These are phyloP conservation scores for Drosophila simulans DNA, from an alignment of 1,140 invertebrate genomes.

Conservation along the genomic window DNA sequence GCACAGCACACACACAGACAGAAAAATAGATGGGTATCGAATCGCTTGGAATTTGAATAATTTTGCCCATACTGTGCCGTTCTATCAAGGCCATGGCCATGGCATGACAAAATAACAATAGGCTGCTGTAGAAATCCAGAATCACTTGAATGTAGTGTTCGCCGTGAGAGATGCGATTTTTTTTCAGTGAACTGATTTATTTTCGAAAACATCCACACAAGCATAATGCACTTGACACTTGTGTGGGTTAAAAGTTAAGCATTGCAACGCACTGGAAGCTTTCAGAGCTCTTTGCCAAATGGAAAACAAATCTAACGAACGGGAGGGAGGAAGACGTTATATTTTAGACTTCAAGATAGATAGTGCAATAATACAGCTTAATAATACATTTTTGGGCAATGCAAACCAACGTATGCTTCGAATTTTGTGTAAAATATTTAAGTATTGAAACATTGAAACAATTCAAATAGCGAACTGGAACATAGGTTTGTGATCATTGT, in stretches of 20 bases:
- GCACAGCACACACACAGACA: background rate
- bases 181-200: background rate
- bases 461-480: too few relatives aligned
- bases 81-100: too few relatives aligned
- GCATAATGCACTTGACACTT: constrained; percentile 28
- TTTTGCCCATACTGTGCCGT: background rate
- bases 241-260: constrained; percentile 29
- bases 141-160: too few relatives aligned
- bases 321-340: constrained; percentile 13
- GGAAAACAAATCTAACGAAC: constrained; percentile 35
- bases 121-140: too few relatives aligned
- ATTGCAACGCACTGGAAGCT: constrained; percentile 5
- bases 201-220: background rate
- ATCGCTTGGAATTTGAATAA: background rate
- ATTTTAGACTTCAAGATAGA: constrained; percentile 6
- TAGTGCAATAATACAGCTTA: too few relatives aligned
- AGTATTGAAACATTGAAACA: too few relatives aligned
- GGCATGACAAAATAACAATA: background rate
- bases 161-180: background rate
- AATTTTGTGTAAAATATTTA: too few relatives aligned
- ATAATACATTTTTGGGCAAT: constrained; percentile 4
- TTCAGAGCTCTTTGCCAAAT: constrained; percentile 21
- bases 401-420: too few relatives aligned
- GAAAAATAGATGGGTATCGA: background rate
- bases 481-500: too few relatives aligned